Evolutionary conservation across 1,140 invertebrate species (phyloP).

Genomic region (Rhopalosiphum maidis): DNA sequence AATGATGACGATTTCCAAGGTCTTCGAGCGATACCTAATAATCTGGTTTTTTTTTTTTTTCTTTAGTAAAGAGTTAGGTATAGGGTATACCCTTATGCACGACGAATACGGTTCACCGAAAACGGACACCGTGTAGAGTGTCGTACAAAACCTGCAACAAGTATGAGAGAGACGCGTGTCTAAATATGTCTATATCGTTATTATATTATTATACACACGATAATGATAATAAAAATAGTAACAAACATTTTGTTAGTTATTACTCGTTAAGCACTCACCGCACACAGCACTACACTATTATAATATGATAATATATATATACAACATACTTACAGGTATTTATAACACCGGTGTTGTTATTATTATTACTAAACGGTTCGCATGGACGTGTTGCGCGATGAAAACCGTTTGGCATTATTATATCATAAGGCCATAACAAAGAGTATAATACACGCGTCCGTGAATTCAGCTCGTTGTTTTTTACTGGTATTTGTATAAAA

Average conservation of each 20-base stretch:
- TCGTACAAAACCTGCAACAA: background rate
- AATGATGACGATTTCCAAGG: constrained; percentile 14
- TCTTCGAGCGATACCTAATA: background rate
- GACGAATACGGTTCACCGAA: background rate
- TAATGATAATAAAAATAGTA: background rate
- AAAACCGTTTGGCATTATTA: background rate
- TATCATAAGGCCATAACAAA: background rate
- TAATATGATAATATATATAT: no score
- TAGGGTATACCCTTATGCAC: background rate
- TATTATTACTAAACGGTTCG: background rate
- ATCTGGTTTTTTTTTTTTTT: background rate
- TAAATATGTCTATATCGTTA: background rate
- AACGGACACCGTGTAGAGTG: background rate
- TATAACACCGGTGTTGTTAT: background rate
- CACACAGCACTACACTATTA: no score
- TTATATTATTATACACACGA: background rate
- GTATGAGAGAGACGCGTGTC: background rate
- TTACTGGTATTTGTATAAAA: background rate
- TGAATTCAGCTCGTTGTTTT: background rate
- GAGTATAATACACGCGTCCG: background rate
- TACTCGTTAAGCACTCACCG: background rate
- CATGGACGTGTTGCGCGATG: background rate
- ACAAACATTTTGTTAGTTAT: background rate
- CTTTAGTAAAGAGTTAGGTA: background rate
- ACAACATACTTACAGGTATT: background rate